A percentile compares a stretch with the other conserved stretches of the same genome.
Conservation (phyloP, 1,140 invertebrate genomes). For the Cepaea nemoralis region DNA sequence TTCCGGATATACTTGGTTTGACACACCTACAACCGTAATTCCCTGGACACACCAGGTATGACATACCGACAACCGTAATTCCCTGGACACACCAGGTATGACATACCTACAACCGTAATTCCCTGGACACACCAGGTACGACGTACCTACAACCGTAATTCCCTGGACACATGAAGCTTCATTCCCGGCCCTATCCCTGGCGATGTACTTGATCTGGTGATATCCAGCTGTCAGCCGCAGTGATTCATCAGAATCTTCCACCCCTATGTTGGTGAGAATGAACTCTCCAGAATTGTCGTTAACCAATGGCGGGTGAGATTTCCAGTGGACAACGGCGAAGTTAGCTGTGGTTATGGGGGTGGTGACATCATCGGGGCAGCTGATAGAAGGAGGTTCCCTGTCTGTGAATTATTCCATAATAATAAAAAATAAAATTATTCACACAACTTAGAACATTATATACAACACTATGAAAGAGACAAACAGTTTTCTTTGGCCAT, state of each 20-base stretch:
- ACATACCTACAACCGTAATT: background rate
- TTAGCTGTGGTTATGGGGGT: slow-evolving; percentile 31
- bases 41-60: too few species aligned
- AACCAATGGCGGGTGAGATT: slow-evolving; percentile 28
- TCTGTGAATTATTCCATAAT: too few species aligned
- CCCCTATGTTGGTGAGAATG: slow-evolving; percentile 1
- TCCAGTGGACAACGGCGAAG: slow-evolving; percentile 43
- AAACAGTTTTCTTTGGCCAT: too few species aligned
- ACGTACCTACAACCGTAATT: slow-evolving; percentile 41
- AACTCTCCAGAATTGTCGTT: slow-evolving; percentile 45
- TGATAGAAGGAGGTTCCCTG: slow-evolving; percentile 42
- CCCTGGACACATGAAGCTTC: slow-evolving; percentile 34
- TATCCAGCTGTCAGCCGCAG: slow-evolving; percentile 39
- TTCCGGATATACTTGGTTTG: too few species aligned
- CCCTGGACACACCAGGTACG: background rate
- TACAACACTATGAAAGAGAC: too few species aligned
- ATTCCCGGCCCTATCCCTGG: slow-evolving; percentile 44
- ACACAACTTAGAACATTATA: background rate
- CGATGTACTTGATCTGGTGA: slow-evolving; percentile 46
- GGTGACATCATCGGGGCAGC: slow-evolving; percentile 41
- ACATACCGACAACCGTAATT: too few species aligned
- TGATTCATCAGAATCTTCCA: slow-evolving; percentile 35
- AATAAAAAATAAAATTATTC: too few species aligned
- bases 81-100: too few species aligned
- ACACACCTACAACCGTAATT: too few species aligned